Percentiles rank a stretch among this genome's conserved stretches.
phyloP scores from a whole-genome alignment of 2,113 vertebrate genomes.

The Atractosteus spatula region DNA sequence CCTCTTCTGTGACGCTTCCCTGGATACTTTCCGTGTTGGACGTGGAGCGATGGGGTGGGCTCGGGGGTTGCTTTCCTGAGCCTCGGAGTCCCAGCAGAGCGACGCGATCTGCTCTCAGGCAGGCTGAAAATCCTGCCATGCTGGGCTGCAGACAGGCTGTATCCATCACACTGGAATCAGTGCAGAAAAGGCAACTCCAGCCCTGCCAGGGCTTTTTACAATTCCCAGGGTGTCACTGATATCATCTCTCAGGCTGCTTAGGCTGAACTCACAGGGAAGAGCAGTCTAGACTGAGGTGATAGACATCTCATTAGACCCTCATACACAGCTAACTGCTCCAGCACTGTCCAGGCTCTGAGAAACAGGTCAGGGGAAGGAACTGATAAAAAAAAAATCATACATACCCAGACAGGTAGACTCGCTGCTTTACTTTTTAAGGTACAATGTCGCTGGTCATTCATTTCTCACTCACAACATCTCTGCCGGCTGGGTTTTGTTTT shows the following conservation, averaged over 20 bases:
- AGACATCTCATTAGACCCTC: slow-evolving; percentile 72
- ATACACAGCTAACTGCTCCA: slow-evolving; percentile 47
- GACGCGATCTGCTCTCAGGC: not conserved
- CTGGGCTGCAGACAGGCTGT: slow-evolving; percentile 43
- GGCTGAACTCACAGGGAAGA: slow-evolving; percentile 42
- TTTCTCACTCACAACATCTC: too few species aligned
- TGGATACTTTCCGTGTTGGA: not conserved
- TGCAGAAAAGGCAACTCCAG: slow-evolving; percentile 49
- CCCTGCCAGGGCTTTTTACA: slow-evolving; percentile 36
- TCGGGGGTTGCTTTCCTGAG: not conserved
- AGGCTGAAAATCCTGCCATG: slow-evolving; percentile 20
- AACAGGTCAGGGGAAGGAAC: slow-evolving; percentile 40
- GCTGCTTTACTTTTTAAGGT: too few species aligned
- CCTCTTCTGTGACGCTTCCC: too few species aligned
- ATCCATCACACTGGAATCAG: slow-evolving; percentile 60
- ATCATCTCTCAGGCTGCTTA: slow-evolving; percentile 38
- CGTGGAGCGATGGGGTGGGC: not conserved
- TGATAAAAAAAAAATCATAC: slow-evolving; percentile 4
- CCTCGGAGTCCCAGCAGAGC: not conserved
- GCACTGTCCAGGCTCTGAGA: slow-evolving; percentile 46
- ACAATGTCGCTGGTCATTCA: too few species aligned
- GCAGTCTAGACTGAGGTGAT: slow-evolving; percentile 69
- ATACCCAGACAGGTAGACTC: too few species aligned
- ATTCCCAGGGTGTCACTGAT: slow-evolving; percentile 45
- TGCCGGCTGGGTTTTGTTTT: too few species aligned